Evolutionary conservation across 2,113 vertebrate genomes (phyloP), one percentile per base, ranked within the genome.

Genomic region (Catharus bicknelli): DNA sequence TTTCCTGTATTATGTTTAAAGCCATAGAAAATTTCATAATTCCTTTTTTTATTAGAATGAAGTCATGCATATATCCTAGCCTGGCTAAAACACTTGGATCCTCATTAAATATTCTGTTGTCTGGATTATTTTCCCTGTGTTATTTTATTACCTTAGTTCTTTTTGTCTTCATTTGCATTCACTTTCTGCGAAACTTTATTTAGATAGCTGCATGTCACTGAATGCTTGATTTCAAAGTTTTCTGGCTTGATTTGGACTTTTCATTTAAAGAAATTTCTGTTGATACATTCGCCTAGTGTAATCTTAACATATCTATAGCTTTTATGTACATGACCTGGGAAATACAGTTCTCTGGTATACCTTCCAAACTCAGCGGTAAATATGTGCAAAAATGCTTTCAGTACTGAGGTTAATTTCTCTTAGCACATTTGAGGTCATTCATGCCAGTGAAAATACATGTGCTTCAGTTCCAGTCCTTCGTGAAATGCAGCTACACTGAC

Each of bases 31-130:
- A 88, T 66, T 53, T 80, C 8, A 7, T 90, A 42, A 76, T 69
- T 68, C 36, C 27, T 50, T 80, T 90, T 90, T 89, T 91, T 25
- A 90, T 95, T 95, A 94, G 40, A 94, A 73, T 75, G 38, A 88
- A 83, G 17, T 75, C 27, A 93, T 20, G 17, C 16, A 72, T 84
- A 63, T 78, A 78, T 79, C 30, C 29, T 73, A 72, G 11, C 16
- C 25, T 51, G 42, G 42, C 19, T 87, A 86, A 87, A 92, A 77
- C 58, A 53, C 40, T 90, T 75, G 29, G 13, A 38, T 90, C 72
- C 29, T 93, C 26, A 94, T 93, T 73, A 92, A 87, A 63, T 72
- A 72, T 64, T 92, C 47, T 68, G 80, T 54, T 55, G 15, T 36
- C 29, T 70, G 76, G 59, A 89, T 95, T 74, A 88, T 88, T 64